Base-by-base conservation (phyloP, 2,113 vertebrate genomes). In the Atlantisia rogersi region DNA sequence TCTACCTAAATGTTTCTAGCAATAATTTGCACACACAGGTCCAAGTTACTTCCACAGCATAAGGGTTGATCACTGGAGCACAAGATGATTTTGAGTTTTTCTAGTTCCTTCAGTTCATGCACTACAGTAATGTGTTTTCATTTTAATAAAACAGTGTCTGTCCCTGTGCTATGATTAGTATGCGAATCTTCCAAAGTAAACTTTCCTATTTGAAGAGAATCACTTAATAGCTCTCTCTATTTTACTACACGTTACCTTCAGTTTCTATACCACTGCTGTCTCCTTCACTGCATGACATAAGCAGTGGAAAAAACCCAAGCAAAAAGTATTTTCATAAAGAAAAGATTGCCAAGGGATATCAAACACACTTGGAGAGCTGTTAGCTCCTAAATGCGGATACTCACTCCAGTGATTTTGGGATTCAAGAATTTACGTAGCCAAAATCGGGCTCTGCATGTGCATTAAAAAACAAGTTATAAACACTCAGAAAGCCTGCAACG, bases 141-240 rank as follows among this genome's bases (percentile, higher is more conserved):
- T 91, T 95, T 96, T 94, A 96, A 81, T 87, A 80, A 91, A 97
- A 44, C n/a, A 17, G 28, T 21, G 14, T 48, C 15, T 31, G 70
- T 82, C 82, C 70, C 40, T 88, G 17, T 92, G 44, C 32, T 74
- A 75, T 65, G 70, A 88, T 93, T 65, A 93, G n/a, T 3, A 73
- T 13, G 18, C 4, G 32, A 60, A 84, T 93, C 94, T 96, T 88
- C 76, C 79, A 88, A 82, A 24, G 52, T 35, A 94, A 92, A 82
- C 17, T 82, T 90, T 68, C 73, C 44, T 60, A 10, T 74, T 82
- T 67, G 65, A 88, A 84, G 12, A 64, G 13, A 90, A 82, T 48
- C 44, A 59, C 24, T 42, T 64, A 91, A 58, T 26, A 95, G 73
- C 15, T 50, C 16, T 63, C 70, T 78, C 68, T 14, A 18, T 77